A percentile compares a stretch with the other conserved stretches of the same genome.
Conservation (phyloP, 2,113 vertebrate species). For the Microtus ochrogaster region DNA sequence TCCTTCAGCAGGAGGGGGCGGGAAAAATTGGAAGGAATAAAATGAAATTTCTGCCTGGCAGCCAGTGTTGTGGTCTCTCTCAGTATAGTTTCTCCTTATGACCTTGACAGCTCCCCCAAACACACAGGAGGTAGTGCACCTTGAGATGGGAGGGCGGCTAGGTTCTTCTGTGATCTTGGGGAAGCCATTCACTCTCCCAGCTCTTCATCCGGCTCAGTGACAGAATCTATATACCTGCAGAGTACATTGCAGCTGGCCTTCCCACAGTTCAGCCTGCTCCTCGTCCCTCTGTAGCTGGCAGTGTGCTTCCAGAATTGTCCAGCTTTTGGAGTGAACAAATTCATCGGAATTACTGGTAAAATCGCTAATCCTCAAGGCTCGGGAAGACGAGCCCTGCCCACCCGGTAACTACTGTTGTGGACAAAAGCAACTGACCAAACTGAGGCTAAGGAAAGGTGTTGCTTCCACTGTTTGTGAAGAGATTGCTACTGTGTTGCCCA, state of each 20-base stretch:
- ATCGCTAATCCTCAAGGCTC: neutral
- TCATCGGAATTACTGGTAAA: neutral
- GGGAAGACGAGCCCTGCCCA: neutral
- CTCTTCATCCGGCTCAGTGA: neutral
- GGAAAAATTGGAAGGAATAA: neutral
- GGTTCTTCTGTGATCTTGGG: neutral
- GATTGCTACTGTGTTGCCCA: neutral
- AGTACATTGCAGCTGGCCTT: neutral
- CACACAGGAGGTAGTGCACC: neutral
- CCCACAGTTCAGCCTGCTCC: neutral
- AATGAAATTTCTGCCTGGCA: neutral
- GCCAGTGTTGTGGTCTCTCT: neutral
- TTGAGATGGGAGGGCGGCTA: neutral
- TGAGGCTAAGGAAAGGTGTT: neutral
- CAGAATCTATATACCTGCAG: neutral
- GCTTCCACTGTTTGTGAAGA: neutral
- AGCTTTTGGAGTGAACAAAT: conserved; percentile 5
- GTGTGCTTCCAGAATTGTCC: neutral
- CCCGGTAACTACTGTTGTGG: neutral
- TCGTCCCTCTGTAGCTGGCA: neutral
- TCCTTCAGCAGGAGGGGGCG: neutral
- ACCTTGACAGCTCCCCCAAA: neutral
- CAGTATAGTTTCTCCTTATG: neutral
- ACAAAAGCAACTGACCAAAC: conserved; percentile 4
- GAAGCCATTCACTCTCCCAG: neutral